A percentile compares a stretch with the other conserved stretches of the same genome.
Evolutionary conservation across 2,888 invertebrate genomes (phyloP).

Genomic region (Ethmia dodecea): DNA sequence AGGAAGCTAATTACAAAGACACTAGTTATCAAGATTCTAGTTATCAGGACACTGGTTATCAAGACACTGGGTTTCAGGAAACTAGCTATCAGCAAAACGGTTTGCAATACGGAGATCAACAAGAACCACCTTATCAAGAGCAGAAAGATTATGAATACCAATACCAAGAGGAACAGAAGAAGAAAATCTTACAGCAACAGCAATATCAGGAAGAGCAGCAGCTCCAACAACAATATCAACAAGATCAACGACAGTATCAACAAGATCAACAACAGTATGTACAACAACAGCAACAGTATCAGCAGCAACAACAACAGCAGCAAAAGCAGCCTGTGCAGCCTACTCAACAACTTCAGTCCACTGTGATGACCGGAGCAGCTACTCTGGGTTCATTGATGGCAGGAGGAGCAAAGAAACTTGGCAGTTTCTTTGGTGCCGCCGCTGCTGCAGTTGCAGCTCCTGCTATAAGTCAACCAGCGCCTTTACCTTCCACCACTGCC

Average conservation of each 20-base stretch:
- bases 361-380: constrained; percentile 64
- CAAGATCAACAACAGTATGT: constrained; percentile 35
- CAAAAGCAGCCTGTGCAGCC: constrained; percentile 55
- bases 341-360: constrained; percentile 59
- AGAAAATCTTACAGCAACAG: constrained; percentile 34
- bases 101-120: constrained; percentile 29
- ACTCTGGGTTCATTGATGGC: constrained; percentile 70
- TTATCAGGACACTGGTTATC: constrained; percentile 7
- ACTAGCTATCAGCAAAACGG: no score
- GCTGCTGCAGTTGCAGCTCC: constrained; percentile 64
- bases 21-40: constrained; percentile 16
- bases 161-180: constrained; percentile 33
- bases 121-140: no score
- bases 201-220: constrained; percentile 32
- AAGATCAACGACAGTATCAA: constrained; percentile 25
- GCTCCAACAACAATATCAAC: constrained; percentile 29
- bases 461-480: constrained; percentile 33
- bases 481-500: constrained; percentile 31
- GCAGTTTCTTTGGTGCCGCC: constrained; percentile 69
- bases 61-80: constrained; percentile 26
- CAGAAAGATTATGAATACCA: constrained; percentile 28
- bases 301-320: constrained; percentile 45
- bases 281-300: constrained; percentile 35
- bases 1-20: constrained; percentile 17
- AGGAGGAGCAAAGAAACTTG: constrained; percentile 69